phyloP scores from a whole-genome alignment of 2,797 vertebrate species.

The Manis pentadactyla region DNA sequence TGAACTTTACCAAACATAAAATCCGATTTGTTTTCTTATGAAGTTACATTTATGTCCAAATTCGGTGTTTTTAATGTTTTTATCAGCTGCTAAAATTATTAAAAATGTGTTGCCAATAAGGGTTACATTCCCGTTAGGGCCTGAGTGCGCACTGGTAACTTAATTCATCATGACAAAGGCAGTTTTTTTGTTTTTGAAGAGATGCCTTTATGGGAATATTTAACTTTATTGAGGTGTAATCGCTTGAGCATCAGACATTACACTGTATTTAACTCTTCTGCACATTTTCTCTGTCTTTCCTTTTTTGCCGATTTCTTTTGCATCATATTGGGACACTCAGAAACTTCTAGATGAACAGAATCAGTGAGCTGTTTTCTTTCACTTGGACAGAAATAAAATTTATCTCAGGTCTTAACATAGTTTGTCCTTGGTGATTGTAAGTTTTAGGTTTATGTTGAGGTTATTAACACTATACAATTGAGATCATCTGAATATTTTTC shows the following conservation, averaged over 20 bases:
- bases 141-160: neutral
- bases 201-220: slow-evolving; percentile 20
- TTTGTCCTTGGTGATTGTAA: neutral
- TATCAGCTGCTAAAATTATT: neutral
- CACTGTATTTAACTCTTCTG: slow-evolving; percentile 49
- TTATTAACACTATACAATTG: slow-evolving; percentile 35
- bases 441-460: neutral
- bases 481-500: neutral
- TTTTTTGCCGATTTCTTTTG: slow-evolving; percentile 27
- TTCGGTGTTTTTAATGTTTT: neutral
- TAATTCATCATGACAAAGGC: neutral
- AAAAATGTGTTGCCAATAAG: neutral
- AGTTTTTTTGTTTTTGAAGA: neutral
- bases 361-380: neutral
- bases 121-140: neutral
- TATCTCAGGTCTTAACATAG: neutral
- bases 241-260: slow-evolving; percentile 8
- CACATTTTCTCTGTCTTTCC: slow-evolving; percentile 18
- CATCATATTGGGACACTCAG: slow-evolving; percentile 26
- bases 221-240: slow-evolving; percentile 45
- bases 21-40: slow-evolving; percentile 52
- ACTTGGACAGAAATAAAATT: neutral
- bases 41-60: neutral
- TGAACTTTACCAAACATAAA: slow-evolving; percentile 69
- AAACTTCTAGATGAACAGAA: slow-evolving; percentile 50